A percentile compares a stretch with the other conserved stretches of the same genome.
Evolutionary conservation across 2,797 vertebrate genomes (phyloP).

Genomic region (Centropyge bicolor): DNA sequence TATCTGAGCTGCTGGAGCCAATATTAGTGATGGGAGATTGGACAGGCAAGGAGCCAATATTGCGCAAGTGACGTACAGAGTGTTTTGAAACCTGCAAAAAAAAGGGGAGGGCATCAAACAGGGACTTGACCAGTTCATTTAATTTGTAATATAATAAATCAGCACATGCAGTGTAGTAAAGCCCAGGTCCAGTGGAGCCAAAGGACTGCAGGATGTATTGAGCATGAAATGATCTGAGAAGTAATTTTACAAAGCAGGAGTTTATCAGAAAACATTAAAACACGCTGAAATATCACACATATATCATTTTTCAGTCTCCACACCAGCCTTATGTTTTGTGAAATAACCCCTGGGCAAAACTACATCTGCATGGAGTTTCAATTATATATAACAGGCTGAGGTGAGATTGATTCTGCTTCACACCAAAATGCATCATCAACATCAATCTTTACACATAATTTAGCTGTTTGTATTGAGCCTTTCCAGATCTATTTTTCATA

Average conservation of each 20-base stretch:
- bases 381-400: conserved; percentile 4
- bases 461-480: background rate
- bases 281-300: background rate
- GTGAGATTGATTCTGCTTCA: conserved; percentile 17
- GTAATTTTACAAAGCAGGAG: background rate
- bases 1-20: conserved; percentile 53
- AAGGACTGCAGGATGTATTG: background rate
- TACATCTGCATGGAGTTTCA: conserved; percentile 6
- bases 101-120: background rate
- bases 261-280: background rate
- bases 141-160: conserved; percentile 2
- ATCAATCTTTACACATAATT: conserved; percentile 5
- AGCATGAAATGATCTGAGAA: background rate
- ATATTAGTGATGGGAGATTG: conserved; percentile 78
- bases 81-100: conserved; percentile 27
- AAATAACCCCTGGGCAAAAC: background rate
- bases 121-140: conserved; percentile 2
- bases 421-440: conserved; percentile 4
- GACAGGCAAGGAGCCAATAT: conserved; percentile 53
- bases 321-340: background rate
- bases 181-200: background rate
- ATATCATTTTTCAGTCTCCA: background rate
- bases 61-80: conserved; percentile 23
- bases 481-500: background rate
- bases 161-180: background rate